Evolutionary conservation across 2,797 vertebrate genomes (phyloP).

Genomic region (Petrocephalus schoutedeni): DNA sequence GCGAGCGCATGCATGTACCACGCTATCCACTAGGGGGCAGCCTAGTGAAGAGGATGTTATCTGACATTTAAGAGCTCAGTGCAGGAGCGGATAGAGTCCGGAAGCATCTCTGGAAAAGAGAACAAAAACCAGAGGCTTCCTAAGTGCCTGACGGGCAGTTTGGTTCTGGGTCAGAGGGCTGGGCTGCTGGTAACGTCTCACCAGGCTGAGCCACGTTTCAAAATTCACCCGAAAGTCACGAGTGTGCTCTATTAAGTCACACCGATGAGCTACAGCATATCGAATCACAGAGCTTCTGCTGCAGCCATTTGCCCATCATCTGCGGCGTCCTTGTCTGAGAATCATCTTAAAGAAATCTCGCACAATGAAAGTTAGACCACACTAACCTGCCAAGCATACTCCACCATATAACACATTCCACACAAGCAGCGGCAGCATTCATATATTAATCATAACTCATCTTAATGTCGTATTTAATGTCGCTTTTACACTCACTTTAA

Average conservation of each 20-base stretch:
- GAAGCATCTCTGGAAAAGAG: background rate
- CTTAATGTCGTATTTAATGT: background rate
- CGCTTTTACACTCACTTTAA: background rate
- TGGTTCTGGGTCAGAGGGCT: background rate
- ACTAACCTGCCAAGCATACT: background rate
- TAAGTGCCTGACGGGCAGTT: background rate
- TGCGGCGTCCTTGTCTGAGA: background rate
- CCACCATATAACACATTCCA: background rate
- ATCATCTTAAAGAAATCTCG: background rate
- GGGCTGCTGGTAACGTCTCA: background rate
- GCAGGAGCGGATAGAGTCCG: background rate
- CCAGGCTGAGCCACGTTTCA: background rate
- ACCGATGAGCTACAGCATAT: background rate
- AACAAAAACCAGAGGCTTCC: background rate
- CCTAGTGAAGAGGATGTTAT: conserved; percentile 15
- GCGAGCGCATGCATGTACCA: background rate
- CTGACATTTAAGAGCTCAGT: background rate
- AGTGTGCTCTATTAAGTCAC: background rate
- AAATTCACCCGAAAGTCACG: background rate
- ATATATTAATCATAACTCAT: background rate
- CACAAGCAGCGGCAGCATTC: background rate
- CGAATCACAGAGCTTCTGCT: background rate
- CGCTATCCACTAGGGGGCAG: conserved; percentile 58
- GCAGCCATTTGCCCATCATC: background rate
- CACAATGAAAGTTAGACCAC: background rate